phyloP scores from a whole-genome alignment of 2,113 vertebrate genomes.

The Dissostichus mawsoni region DNA sequence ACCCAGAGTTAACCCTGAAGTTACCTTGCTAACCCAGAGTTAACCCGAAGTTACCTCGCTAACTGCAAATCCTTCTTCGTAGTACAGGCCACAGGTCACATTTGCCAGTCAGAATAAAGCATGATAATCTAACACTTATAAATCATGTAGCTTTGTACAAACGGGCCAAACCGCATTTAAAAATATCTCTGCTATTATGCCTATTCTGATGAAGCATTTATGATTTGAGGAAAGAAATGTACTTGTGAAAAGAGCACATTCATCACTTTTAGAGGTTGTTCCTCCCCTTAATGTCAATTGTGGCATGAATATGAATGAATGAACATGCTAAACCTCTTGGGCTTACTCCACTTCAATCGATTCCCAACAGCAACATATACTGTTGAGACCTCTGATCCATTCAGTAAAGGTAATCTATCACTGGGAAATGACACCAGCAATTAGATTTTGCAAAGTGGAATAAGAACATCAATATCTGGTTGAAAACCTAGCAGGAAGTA shows the following conservation, averaged over 20 bases:
- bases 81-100: too few relatives aligned
- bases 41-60: too few relatives aligned
- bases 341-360: constrained; percentile 11
- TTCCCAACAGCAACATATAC: constrained; percentile 13
- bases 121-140: too few relatives aligned
- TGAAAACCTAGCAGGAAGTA: neutral
- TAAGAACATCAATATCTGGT: constrained; percentile 11
- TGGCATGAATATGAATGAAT: constrained; percentile 7
- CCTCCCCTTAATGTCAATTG: constrained; percentile 8
- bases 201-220: too few relatives aligned
- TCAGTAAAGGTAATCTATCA: constrained; percentile 28
- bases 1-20: too few relatives aligned
- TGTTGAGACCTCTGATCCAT: constrained; percentile 11
- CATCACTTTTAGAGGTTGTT: neutral
- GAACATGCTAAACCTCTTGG: constrained; percentile 13
- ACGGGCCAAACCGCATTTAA: too few relatives aligned
- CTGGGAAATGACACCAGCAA: constrained; percentile 1
- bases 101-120: too few relatives aligned
- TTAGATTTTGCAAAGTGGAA: constrained; percentile 18
- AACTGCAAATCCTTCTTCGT: too few relatives aligned
- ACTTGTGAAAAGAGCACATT: neutral
- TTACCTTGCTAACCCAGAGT: too few relatives aligned
- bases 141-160: too few relatives aligned
- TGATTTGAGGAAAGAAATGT: too few relatives aligned
- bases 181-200: too few relatives aligned